phyloP scores from a whole-genome alignment of 2,888 invertebrate genomes.

The Pyrrhia umbra region DNA sequence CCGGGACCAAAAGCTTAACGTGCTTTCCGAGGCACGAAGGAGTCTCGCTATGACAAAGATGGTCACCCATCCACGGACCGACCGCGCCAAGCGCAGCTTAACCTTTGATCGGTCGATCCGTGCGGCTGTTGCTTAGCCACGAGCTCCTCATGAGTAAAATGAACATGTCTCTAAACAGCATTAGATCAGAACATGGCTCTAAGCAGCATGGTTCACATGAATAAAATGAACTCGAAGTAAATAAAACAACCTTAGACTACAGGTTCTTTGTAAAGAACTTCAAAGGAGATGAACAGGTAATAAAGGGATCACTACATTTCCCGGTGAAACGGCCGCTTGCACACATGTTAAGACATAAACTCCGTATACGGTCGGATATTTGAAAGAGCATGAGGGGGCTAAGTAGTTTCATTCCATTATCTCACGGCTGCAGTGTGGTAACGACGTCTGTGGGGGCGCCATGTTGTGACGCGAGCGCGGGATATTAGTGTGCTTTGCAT shows the following conservation, averaged over 20 bases:
- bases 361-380: constrained; percentile 52
- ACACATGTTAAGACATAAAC: constrained; percentile 37
- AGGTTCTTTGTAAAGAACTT: constrained; percentile 28
- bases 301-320: constrained; percentile 39
- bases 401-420: constrained; percentile 67
- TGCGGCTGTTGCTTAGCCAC: too few species aligned
- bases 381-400: constrained; percentile 61
- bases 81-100: too few species aligned
- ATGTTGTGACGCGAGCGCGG: constrained; percentile 20
- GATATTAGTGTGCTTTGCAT: not conserved
- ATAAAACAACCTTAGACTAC: constrained; percentile 8
- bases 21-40: too few species aligned
- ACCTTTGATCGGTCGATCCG: too few species aligned
- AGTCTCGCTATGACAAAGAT: too few species aligned
- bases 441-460: constrained; percentile 51
- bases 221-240: not conserved
- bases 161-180: too few species aligned
- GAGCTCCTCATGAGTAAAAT: too few species aligned
- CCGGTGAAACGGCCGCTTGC: constrained; percentile 22
- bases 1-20: too few species aligned
- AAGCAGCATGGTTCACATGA: not conserved
- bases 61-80: too few species aligned
- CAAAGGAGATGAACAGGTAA: constrained; percentile 49
- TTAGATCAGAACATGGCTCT: too few species aligned
- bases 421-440: constrained; percentile 62